These are phyloP conservation scores for Harpagoxenus sublaevis DNA, from an alignment of 2,888 invertebrate species.

Conservation along the genomic window DNA sequence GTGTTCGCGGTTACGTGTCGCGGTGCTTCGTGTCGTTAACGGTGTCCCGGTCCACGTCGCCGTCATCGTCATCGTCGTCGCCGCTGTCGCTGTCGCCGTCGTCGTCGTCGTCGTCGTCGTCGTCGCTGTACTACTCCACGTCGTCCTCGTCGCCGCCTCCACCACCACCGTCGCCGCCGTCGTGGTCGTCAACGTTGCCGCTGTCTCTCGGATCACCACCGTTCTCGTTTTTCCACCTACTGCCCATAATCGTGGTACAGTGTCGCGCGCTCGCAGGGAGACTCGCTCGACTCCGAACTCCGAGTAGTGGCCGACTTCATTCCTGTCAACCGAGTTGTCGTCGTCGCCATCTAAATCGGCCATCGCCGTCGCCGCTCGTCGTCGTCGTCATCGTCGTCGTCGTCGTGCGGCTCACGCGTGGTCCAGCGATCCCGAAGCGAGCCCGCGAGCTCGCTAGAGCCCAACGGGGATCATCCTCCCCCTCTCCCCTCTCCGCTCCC, in stretches of 20 bases:
- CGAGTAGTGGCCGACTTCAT: slow-evolving; percentile 76
- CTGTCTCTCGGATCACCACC: slow-evolving; percentile 53
- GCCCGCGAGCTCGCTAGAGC: slow-evolving; percentile 53
- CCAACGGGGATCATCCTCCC: slow-evolving; percentile 13
- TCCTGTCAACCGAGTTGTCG: slow-evolving; percentile 72
- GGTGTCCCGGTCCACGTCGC: slow-evolving; percentile 31
- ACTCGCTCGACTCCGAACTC: slow-evolving; percentile 67
- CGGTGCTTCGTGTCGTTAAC: slow-evolving; percentile 69
- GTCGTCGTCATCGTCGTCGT: slow-evolving; percentile 41
- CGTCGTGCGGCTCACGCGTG: slow-evolving; percentile 67
- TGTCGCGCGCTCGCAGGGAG: slow-evolving; percentile 79
- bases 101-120: slow-evolving; percentile 48
- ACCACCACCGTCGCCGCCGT: slow-evolving; percentile 40
- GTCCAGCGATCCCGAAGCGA: slow-evolving; percentile 72
- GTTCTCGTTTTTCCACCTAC: slow-evolving; percentile 48
- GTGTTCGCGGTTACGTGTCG: slow-evolving; percentile 78
- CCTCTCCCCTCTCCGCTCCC: background rate
- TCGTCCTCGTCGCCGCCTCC: slow-evolving; percentile 61
- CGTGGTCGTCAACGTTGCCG: slow-evolving; percentile 60
- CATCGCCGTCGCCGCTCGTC: slow-evolving; percentile 44
- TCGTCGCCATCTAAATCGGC: slow-evolving; percentile 49
- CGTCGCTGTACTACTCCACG: slow-evolving; percentile 55
- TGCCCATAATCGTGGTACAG: slow-evolving; percentile 73
- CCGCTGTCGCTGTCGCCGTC: slow-evolving; percentile 64
- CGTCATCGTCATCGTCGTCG: slow-evolving; percentile 65